Evolutionary conservation across 2,888 invertebrate species (phyloP).

Genomic region (Leptinotarsa peninsularis): DNA sequence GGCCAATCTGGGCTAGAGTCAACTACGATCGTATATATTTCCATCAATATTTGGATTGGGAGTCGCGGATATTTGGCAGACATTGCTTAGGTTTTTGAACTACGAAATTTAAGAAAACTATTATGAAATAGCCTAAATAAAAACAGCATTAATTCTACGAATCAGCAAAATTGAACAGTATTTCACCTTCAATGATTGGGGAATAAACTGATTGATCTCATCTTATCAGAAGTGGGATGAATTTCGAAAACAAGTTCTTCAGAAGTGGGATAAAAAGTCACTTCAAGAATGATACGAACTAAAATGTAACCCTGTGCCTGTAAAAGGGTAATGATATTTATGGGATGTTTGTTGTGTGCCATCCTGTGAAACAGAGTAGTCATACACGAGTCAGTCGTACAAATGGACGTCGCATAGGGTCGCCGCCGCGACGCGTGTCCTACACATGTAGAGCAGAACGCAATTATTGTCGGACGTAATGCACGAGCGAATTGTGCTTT

Average conservation of each 20-base stretch:
- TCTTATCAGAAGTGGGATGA: background rate
- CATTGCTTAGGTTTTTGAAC: background rate
- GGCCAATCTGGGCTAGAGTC: conserved; percentile 59
- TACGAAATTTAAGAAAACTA: too few species aligned
- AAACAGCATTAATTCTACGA: too few species aligned
- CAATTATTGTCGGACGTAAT: conserved; percentile 65
- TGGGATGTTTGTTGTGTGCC: conserved; percentile 6
- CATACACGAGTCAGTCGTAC: background rate
- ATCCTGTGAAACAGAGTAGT: conserved; percentile 6
- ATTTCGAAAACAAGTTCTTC: background rate
- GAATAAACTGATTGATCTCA: too few species aligned
- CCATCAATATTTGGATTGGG: conserved; percentile 47
- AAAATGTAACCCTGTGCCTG: background rate
- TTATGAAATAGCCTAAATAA: too few species aligned
- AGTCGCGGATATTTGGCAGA: conserved; percentile 24
- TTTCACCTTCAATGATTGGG: too few species aligned
- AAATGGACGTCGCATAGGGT: conserved; percentile 41
- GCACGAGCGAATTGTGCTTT: conserved; percentile 62
- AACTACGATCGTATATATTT: conserved; percentile 53
- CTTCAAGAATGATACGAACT: too few species aligned
- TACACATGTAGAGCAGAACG: conserved; percentile 65
- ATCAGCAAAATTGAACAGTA: too few species aligned
- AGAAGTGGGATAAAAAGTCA: background rate
- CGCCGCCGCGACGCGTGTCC: conserved; percentile 64
- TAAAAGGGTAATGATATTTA: background rate